Evolutionary conservation across 1,140 invertebrate species (phyloP), one percentile per base, ranked within the genome.

Genomic region (Formica exsecta): DNA sequence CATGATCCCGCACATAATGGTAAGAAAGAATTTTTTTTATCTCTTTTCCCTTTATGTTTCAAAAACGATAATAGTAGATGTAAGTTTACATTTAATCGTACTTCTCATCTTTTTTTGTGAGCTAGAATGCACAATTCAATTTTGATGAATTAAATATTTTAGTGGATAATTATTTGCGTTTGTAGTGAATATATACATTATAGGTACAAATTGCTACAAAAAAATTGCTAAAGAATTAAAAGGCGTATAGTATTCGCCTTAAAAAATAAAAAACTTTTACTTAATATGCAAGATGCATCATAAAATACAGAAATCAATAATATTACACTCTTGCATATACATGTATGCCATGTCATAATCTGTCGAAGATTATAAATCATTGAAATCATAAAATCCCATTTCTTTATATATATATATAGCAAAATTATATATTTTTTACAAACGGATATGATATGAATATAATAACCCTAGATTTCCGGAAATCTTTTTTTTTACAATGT

Each of bases 291-390:
- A 64, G 32, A 48, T 41, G 38, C 22, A 0, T 79, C 9, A 44
- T 11, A 80, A 70, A 70, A 68, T 80, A 16, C 44, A 54, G 13
- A 68, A 54, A 32, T 51, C 29, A 68, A 79, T 77, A 65, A 1
- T 68, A 7, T 80, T 80, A 70, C 25, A 38, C 16, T 68, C 8
- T 68, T 19, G 48, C 76, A 70, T 70, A 68, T 80, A 79, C 44
- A 32, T 80, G 76, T 68, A 70, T 6, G 16, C 36, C n/a, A 3
- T 29, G 8, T 80, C 16, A 25, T 54, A 70, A 68, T n/a, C 32
- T 29, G 57, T 6, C 7, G n/a, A 25, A 38, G 36, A 65, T 65
- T n/a, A 70, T 80, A 80, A 80, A 80, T 80, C 5, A 64, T 76
- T 65, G 3, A 22, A 70, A 80, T 57, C 13, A 16, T 68, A 68